A percentile compares a stretch with the other conserved stretches of the same genome.
phyloP scores from a whole-genome alignment of 2,797 vertebrate genomes.

The Eulemur albifrons region DNA sequence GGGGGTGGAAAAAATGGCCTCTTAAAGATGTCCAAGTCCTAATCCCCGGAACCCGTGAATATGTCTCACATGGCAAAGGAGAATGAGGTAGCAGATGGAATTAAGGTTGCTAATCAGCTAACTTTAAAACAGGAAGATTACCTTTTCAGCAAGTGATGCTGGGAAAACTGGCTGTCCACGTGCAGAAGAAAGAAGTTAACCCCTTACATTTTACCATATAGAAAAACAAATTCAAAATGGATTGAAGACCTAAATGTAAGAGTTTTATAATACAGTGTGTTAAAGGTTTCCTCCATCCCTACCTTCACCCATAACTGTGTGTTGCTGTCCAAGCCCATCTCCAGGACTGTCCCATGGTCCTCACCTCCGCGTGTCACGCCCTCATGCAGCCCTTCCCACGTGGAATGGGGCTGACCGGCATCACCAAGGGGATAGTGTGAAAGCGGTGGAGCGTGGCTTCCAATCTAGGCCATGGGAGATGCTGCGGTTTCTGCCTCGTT shows the following conservation, averaged over 20 bases:
- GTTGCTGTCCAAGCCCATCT: background rate
- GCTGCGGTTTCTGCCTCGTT: background rate
- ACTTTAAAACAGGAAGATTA: background rate
- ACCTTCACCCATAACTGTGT: background rate
- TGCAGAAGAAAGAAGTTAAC: background rate
- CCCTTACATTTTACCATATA: background rate
- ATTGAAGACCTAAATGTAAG: background rate
- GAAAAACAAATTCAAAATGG: background rate
- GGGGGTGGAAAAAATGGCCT: background rate
- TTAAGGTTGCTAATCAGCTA: background rate
- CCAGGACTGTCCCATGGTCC: rapidly evolving
- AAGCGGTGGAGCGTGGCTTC: background rate
- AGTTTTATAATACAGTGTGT: background rate
- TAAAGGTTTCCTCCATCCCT: background rate
- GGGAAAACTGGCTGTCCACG: background rate
- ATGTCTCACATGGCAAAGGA: rapidly evolving
- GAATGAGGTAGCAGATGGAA: background rate
- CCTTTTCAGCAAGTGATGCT: background rate
- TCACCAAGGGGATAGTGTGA: rapidly evolving
- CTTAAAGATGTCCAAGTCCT: background rate
- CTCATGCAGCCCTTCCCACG: background rate
- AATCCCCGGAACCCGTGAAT: background rate
- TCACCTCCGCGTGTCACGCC: rapidly evolving
- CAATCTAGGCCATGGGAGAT: background rate
- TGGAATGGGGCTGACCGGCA: background rate